Base-by-base conservation (phyloP, 2,113 vertebrate genomes). In the Pelobates fuscus region DNA sequence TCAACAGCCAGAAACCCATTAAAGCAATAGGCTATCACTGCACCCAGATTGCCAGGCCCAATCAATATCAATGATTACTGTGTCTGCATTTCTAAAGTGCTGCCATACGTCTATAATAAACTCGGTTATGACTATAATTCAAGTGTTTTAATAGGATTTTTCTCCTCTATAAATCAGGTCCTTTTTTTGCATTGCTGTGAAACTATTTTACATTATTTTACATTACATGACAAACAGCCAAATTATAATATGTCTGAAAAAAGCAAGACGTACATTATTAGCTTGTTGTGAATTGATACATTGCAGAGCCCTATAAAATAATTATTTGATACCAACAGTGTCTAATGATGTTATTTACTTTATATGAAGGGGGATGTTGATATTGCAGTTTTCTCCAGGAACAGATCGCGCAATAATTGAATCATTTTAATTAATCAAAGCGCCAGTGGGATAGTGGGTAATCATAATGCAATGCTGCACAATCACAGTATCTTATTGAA, bases 371-470 rank as follows among this genome's bases (percentile, higher is more conserved):
- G 18, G 23, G 12, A 58, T 41, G 32, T 43, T 26, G 68, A 32
- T 15, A n/a, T 30, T 58, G 54, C 52, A 58, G n/a, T 37, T n/a
- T 37, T 63, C 29, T 2, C 2, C 17, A 32, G 37, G 43, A 29
- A 58, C 20, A 59, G 49, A 44, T 29, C 37, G 59, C 52, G 26
- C 25, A 44, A 44, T 59, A 67, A 60, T 75, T 67, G n/a, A 75
- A 75, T 67, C 17, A 30, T 43, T 60, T 75, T 67, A 75, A 75
- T 75, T 67, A 75, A 66, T 67, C 32, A n/a, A 26, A n/a, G 21
- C 5, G 32, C 18, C n/a, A 57, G 37, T 17, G 27, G 63, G 32
- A 59, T 67, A 67, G 37, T 75, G 63, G 32, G 72, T 75, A 75
- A 20, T 75, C 63, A 67, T 67, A 67, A 75, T 59, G 37, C 27